phyloP scores from a whole-genome alignment of 1,140 invertebrate genomes.

The Papilio dardanus region DNA sequence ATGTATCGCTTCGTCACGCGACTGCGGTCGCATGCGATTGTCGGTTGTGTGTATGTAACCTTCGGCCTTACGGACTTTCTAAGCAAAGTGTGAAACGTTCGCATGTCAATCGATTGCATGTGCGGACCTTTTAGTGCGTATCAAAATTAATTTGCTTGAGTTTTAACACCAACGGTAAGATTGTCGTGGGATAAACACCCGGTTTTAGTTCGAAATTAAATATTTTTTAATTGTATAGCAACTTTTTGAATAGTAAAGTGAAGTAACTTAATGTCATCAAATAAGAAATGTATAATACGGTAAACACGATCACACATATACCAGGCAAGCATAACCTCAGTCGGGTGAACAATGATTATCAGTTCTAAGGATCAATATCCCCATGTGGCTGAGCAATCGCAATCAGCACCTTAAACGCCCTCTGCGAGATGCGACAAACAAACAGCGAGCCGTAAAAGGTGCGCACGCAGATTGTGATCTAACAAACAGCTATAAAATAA shows the following conservation, averaged over 20 bases:
- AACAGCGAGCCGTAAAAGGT: conserved; percentile 7
- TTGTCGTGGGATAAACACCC: neutral
- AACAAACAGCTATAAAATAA: conserved; percentile 18
- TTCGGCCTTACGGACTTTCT: conserved; percentile 53
- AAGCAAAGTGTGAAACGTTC: conserved; percentile 44
- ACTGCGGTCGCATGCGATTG: conserved; percentile 50
- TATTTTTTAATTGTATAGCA: neutral
- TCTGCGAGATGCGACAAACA: conserved; percentile 9
- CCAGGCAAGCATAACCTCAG: neutral
- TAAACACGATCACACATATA: neutral
- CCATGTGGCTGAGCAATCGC: neutral
- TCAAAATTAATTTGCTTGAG: conserved; percentile 7
- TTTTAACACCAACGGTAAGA: neutral
- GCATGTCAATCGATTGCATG: conserved; percentile 37
- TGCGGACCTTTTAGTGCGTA: conserved; percentile 23
- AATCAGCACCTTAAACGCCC: conserved; percentile 17
- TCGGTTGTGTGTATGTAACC: conserved; percentile 53
- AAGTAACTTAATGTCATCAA: neutral
- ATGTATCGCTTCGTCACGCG: conserved; percentile 54
- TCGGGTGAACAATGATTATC: conserved; percentile 3
- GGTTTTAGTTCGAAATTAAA: neutral
- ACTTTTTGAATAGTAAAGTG: neutral
- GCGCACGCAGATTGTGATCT: neutral
- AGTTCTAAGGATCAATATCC: neutral
- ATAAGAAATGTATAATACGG: neutral